A percentile compares a stretch with the other conserved stretches of the same genome.
Conservation (phyloP, 2,888 invertebrate genomes). For the Pollenia griseotomentosa region DNA sequence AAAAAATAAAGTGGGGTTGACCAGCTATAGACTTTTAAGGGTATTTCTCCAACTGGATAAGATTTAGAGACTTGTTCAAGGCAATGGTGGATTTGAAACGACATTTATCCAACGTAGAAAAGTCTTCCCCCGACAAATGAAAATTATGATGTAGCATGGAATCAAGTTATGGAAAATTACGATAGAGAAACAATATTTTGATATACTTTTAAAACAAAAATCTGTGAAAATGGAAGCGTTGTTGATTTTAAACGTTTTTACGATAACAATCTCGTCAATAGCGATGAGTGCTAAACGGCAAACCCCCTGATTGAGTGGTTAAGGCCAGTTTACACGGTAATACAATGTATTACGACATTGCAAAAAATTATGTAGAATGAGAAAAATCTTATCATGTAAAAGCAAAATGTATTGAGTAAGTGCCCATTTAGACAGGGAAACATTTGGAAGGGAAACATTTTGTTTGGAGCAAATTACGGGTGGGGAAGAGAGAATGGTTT, state of each 20-base stretch:
- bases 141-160: slow-evolving; percentile 60
- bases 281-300: too few species aligned
- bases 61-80: slow-evolving; percentile 54
- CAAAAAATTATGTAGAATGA: too few species aligned
- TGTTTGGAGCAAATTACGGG: too few species aligned
- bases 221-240: slow-evolving; percentile 12
- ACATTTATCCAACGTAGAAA: slow-evolving; percentile 26
- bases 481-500: too few species aligned
- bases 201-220: slow-evolving; percentile 50
- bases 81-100: slow-evolving; percentile 45
- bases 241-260: slow-evolving; percentile 49
- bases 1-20: background rate
- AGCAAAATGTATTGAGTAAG: too few species aligned
- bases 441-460: too few species aligned
- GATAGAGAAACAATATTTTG: slow-evolving; percentile 47
- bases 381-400: too few species aligned
- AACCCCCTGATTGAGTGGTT: too few species aligned
- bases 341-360: too few species aligned
- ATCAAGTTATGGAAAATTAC: slow-evolving; percentile 53
- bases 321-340: too few species aligned
- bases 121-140: slow-evolving; percentile 46
- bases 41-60: slow-evolving; percentile 34
- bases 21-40: slow-evolving; percentile 40
- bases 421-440: too few species aligned
- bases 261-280: slow-evolving; percentile 4